Conservation (phyloP, 2,888 invertebrate species). For the Julus scandinavius region DNA sequence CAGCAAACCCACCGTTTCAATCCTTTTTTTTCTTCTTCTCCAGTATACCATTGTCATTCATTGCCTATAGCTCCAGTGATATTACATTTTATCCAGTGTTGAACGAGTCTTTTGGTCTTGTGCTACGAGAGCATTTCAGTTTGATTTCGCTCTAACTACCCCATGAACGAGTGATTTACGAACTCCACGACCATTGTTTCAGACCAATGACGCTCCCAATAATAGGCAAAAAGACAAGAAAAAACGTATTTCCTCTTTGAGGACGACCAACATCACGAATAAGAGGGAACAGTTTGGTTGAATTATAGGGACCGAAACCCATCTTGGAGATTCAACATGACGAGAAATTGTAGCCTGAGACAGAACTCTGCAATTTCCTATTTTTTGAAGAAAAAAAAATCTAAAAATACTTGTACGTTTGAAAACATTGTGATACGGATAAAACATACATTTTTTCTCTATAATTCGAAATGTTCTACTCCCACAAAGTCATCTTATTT, state of each 20-base stretch:
- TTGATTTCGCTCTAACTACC: conserved; percentile 46
- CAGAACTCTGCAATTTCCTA: not conserved
- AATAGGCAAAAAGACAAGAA: conserved; percentile 41
- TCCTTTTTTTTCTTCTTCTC: conserved; percentile 16
- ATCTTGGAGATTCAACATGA: not conserved
- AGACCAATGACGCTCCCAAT: conserved; percentile 42
- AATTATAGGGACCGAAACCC: not conserved
- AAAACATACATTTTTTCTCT: not conserved
- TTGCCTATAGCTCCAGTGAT: conserved; percentile 5
- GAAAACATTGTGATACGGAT: not conserved
- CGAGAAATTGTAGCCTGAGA: not conserved
- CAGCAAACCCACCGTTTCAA: not conserved
- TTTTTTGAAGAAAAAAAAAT: not conserved
- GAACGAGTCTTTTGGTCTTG: conserved; percentile 34
- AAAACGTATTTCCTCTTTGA: conserved; percentile 6
- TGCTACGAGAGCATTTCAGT: conserved; percentile 34
- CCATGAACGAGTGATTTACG: conserved; percentile 50
- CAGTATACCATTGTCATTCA: not conserved
- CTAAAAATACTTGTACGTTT: not conserved
- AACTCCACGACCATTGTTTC: conserved; percentile 24
- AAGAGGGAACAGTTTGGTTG: conserved; percentile 8
- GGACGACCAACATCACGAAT: not conserved
- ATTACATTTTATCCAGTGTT: conserved; percentile 46
- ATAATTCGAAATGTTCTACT: too few species aligned
- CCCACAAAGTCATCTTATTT: too few species aligned